phyloP scores from a whole-genome alignment of 2,797 vertebrate genomes.

The Silurus aristotelis region DNA sequence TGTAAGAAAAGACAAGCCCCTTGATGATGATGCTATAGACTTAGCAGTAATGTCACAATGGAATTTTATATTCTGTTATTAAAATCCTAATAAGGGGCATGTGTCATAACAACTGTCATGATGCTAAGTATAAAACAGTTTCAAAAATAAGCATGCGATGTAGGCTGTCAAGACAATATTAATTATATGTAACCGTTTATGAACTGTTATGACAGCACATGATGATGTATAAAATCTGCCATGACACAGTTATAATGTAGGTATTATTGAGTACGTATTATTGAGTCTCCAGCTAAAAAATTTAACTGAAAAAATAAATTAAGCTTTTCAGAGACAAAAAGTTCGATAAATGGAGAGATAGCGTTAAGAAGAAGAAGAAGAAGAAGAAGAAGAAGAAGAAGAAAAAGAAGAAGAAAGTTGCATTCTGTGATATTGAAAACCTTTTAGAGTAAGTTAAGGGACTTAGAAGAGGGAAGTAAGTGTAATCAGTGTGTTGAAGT shows the following conservation, averaged over 20 bases:
- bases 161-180: background rate
- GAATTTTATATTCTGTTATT: background rate
- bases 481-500: slow-evolving; percentile 45
- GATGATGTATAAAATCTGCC: background rate
- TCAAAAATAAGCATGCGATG: background rate
- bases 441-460: slow-evolving; percentile 25
- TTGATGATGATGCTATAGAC: background rate
- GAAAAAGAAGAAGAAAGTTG: background rate
- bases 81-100: background rate
- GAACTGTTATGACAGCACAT: background rate
- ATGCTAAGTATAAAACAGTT: background rate
- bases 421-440: slow-evolving; percentile 36
- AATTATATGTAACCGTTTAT: background rate
- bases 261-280: background rate
- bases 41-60: background rate
- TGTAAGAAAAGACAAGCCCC: background rate
- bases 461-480: slow-evolving; percentile 31
- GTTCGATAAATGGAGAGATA: too few species aligned
- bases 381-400: background rate
- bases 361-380: background rate
- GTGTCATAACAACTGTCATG: background rate
- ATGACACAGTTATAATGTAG: background rate
- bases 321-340: too few species aligned
- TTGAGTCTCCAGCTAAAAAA: background rate
- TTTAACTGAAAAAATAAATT: too few species aligned